Base-by-base conservation (phyloP, 2,113 vertebrate genomes). In the Varanus komodoensis region DNA sequence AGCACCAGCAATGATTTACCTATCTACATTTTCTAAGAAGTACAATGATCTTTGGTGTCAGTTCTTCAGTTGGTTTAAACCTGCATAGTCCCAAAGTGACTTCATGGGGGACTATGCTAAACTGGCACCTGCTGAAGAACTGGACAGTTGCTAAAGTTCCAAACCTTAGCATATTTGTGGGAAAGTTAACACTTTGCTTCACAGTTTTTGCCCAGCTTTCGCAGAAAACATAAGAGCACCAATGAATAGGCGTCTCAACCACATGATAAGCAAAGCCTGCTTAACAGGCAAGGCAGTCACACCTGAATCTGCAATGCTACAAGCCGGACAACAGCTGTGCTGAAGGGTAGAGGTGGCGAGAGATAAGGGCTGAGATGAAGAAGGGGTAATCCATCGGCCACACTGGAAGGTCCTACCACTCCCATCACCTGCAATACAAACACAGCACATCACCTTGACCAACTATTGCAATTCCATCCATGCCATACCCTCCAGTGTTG, bases 281-380 rank as follows among this genome's bases (percentile, higher is more conserved):
- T 44, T 95, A 90, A 8, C 92, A 96, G 96, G 96, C 96, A 96
- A 97, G 96, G 97, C 95, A 96, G 97, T 96, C 97, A 97, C 91
- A 99, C 99, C 99, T 99, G 99, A 95, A 99, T 99, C 97, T 99
- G 99, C 97, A 99, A 98, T 93, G 99, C 99, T 89, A 99, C 99
- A 96, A 99, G 98, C 91, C 99, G 98, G 94, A 99, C 99, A 96
- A 99, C 99, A 80, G 99, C 99, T 82, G 99, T 99, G 97, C 99
- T 99, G 98, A 99, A 99, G 94, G 99, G 99, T 92, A 99, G 98
- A 92, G 99, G 99, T 92, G 99, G 99, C 92, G 99, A 99, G 93
- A 99, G 98, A 97, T 99, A 99, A 94, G 99, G 99, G 98, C 99
- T 99, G 96, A 99, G 98, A 97, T 99, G 99, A 97, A 99, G 98